Evolutionary conservation across 2,888 invertebrate species (phyloP), one percentile per base, ranked within the genome.

Genomic region (Cosmia pyralina): DNA sequence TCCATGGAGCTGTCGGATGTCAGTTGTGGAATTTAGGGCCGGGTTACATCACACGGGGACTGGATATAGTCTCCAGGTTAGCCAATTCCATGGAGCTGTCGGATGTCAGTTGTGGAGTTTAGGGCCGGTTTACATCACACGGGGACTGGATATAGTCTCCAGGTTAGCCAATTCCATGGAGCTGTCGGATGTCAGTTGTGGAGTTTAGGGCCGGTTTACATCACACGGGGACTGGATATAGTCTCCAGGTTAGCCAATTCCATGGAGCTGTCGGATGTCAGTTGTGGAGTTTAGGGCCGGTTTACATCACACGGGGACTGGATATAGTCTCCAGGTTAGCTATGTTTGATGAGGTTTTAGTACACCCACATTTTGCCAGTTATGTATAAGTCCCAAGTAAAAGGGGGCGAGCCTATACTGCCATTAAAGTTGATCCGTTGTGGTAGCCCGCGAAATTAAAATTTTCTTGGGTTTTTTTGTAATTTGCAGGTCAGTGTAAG

Each of bases 1-100:
- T 85, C 80, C 81, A 75, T 72, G 66, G 64, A 83, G 77, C 72
- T 86, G 81, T 79, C 71, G 64, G 70, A 69, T 74, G 69, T 71
- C 62, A 74, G 46, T 62, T 79, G 70, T 62, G 58, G 44, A 65
- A 10, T 57, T 15, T 60, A 69, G 28, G 34, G 59, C 15, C 17
- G 62, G 50, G 55, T 78, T 69, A 74, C 59, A 81, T 34, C 2
- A n/a, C 3, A 34, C 6, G 7, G 57, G 2, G n/a, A 17, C 8
- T 17, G 15, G 17, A n/a, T 41, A 48, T 11, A 28, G 28, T 10
- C 6, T 34, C n/a, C 34, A 28, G 28, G 6, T 19, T 15, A 17
- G 22, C 11, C 62, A n/a, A 80, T 83, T 85, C 80, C 81, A 75
- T 72, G 66, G 64, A 83, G 77, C 72, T 86, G 81, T 79, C 71